Evolutionary conservation across 2,797 vertebrate species (phyloP).

Genomic region (Ceryle rudis): DNA sequence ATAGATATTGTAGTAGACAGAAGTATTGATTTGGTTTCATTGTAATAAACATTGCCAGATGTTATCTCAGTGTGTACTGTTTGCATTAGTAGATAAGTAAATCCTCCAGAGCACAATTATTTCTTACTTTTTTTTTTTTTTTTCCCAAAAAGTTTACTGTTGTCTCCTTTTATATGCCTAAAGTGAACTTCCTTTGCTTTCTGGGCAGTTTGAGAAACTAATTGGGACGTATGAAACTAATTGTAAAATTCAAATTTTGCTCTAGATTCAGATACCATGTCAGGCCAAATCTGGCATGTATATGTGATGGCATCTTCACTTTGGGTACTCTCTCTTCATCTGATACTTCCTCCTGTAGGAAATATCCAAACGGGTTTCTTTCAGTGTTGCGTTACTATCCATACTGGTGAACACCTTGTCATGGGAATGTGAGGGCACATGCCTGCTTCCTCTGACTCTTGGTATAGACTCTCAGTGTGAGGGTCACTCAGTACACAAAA

Average conservation of each 20-base stretch:
- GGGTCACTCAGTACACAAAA: neutral
- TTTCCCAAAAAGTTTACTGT: neutral
- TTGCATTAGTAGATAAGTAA: slow-evolving; percentile 62
- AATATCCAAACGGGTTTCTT: neutral
- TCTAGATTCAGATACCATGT: neutral
- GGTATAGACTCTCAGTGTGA: neutral
- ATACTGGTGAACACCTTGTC: neutral
- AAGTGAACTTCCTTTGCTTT: slow-evolving; percentile 15
- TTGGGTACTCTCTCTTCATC: neutral
- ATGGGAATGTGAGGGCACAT: neutral
- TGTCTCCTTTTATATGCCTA: neutral
- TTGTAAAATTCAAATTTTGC: neutral
- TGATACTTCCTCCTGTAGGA: neutral
- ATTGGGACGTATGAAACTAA: neutral
- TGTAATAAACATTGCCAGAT: slow-evolving; percentile 58
- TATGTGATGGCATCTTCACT: neutral
- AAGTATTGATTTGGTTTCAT: slow-evolving; percentile 52
- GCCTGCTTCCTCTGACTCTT: neutral
- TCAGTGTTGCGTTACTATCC: neutral
- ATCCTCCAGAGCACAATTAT: slow-evolving; percentile 49
- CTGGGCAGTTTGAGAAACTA: slow-evolving; percentile 2
- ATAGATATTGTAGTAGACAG: slow-evolving; percentile 47
- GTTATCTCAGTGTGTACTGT: slow-evolving; percentile 57
- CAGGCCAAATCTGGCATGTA: neutral
- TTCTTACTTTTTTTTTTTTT: slow-evolving; percentile 34